phyloP scores from a whole-genome alignment of 2,888 invertebrate species.

The Ectobius pallidus region DNA sequence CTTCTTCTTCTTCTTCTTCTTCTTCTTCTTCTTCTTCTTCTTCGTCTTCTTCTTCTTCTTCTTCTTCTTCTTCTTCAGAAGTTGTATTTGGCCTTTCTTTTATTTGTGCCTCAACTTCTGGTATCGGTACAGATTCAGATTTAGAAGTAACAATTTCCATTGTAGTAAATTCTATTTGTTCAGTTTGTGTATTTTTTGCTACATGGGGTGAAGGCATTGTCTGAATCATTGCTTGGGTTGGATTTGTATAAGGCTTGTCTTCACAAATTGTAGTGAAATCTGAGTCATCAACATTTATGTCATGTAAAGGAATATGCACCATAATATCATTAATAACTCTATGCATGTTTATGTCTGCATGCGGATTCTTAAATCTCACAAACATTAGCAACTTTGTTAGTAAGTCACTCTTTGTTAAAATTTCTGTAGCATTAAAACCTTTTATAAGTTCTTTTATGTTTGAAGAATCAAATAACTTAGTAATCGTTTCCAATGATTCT shows the following conservation, averaged over 20 bases:
- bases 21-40: too few relatives aligned
- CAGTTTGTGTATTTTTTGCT: too few relatives aligned
- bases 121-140: too few relatives aligned
- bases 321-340: neutral
- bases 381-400: neutral
- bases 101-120: too few relatives aligned
- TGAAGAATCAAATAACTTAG: neutral
- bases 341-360: neutral
- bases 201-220: too few relatives aligned
- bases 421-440: neutral
- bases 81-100: neutral
- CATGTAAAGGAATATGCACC: neutral
- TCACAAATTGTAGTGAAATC: neutral
- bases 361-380: neutral
- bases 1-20: neutral
- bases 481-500: neutral
- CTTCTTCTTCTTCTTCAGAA: neutral
- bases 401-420: neutral
- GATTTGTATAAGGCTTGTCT: too few relatives aligned
- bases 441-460: neutral
- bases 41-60: too few relatives aligned
- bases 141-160: too few relatives aligned
- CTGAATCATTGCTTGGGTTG: too few relatives aligned
- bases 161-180: too few relatives aligned
- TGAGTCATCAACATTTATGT: neutral